Percentiles rank a stretch among this genome's conserved stretches.
Conservation (phyloP, 2,797 vertebrate genomes). For the Enteromius afrohamiltoni region DNA sequence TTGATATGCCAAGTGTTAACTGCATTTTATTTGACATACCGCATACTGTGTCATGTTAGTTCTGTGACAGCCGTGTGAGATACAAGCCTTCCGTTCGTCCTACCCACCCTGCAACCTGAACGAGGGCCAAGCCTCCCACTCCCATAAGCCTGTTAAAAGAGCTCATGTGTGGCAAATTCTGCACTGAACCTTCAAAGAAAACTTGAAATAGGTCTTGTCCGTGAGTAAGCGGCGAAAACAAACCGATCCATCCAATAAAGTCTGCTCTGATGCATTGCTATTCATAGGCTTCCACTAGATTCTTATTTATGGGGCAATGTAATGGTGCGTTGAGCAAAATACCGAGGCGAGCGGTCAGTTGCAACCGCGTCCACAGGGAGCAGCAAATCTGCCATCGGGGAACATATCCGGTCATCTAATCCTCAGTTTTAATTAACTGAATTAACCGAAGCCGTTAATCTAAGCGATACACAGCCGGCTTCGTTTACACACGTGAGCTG, state of each 20-base stretch:
- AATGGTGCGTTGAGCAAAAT: constrained; percentile 29
- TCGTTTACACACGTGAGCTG: constrained; percentile 36
- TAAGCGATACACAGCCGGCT: constrained; percentile 35
- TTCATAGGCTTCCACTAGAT: constrained; percentile 15
- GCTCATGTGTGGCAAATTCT: constrained; percentile 59
- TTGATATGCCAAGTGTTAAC: neutral
- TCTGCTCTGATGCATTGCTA: constrained; percentile 4
- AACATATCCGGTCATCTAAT: constrained; percentile 58
- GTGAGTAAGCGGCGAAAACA: constrained; percentile 48
- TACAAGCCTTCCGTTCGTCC: constrained; percentile 30
- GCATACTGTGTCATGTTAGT: constrained; percentile 40
- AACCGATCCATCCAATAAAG: constrained; percentile 34
- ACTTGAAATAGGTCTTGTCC: constrained; percentile 54
- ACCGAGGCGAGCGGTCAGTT: constrained; percentile 4
- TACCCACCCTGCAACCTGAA: constrained; percentile 52
- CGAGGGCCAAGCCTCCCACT: constrained; percentile 57
- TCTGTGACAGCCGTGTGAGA: constrained; percentile 34
- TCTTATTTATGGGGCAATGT: constrained; percentile 6
- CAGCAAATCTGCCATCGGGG: constrained; percentile 48
- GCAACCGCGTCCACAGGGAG: constrained; percentile 18
- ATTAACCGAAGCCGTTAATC: constrained; percentile 55
- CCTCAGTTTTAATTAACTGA: constrained; percentile 56
- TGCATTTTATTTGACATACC: constrained; percentile 22
- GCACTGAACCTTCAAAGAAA: constrained; percentile 57
- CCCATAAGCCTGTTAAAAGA: constrained; percentile 62